These are phyloP conservation scores for Plagodis dolabraria DNA, from an alignment of 2,888 invertebrate species.

Conservation along the genomic window DNA sequence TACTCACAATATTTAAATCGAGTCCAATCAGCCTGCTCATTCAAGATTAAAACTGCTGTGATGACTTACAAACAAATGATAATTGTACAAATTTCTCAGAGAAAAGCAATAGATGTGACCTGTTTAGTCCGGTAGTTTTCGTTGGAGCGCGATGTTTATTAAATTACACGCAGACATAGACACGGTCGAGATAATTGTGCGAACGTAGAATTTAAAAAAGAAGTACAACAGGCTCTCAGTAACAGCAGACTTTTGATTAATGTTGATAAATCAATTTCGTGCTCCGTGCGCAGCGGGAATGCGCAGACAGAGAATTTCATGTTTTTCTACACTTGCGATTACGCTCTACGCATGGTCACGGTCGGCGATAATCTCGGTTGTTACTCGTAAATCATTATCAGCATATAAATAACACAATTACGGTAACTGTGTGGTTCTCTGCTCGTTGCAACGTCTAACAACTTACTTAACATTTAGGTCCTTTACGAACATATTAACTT, in stretches of 20 bases:
- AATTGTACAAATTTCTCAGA: too few relatives aligned
- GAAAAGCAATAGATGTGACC: too few relatives aligned
- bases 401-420: constrained; percentile 9
- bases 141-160: too few relatives aligned
- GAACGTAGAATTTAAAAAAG: not conserved
- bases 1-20: too few relatives aligned
- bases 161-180: too few relatives aligned
- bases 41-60: too few relatives aligned
- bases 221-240: constrained; percentile 4
- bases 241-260: constrained; percentile 29
- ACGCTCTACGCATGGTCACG: constrained; percentile 8
- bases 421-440: constrained; percentile 2
- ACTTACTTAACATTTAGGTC: not conserved
- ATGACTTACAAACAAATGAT: too few relatives aligned
- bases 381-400: constrained; percentile 8
- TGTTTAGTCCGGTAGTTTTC: too few relatives aligned
- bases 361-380: constrained; percentile 1
- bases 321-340: constrained; percentile 24
- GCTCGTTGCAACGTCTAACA: constrained; percentile 5
- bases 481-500: not conserved
- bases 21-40: too few relatives aligned
- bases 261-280: constrained; percentile 37
- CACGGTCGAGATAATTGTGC: too few relatives aligned
- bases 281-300: constrained; percentile 28
- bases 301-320: constrained; percentile 19